Evolutionary conservation across 2,888 invertebrate genomes (phyloP), one percentile per base, ranked within the genome.

Genomic region (Noctua comes): DNA sequence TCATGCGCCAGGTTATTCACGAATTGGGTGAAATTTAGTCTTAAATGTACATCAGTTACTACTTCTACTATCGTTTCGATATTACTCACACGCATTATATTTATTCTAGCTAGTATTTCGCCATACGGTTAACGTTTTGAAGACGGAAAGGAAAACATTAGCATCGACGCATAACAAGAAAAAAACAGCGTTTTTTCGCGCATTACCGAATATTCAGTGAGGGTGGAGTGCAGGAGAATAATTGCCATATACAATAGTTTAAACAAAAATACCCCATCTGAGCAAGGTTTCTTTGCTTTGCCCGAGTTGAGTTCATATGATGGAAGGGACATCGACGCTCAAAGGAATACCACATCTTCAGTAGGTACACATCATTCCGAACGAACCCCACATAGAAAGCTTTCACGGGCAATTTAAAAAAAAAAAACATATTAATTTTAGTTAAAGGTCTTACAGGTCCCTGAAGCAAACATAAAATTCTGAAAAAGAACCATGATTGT

Each of bases 1-100:
- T 64, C 68, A 75, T 81, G n/a, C 43, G 81, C 79, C 79, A 80
- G 68, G 81, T 46, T 81, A 75, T 75, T 75, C 81, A 54, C 27
- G 68, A 81, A 62, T 46, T 76, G 31, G 31, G 18, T 66, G n/a
- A 66, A 43, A 66, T 66, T 43, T 43, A 8, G 16, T 43, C 66
- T 62, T 62, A 31, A 16, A 59, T 27, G 27, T 27, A 6, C 2
- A 54, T 1, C 2, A 54, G 51, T 54, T 54, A 24, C 24, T 54
- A 24, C 54, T 54, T 54, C 54, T 13, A 43, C 0, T n/a, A 66
- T 43, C 40, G 2, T 43, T 13, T 66, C 43, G 43, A 43, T n/a
- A 24, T 24, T 24, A 40, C 1, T 13, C 59, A 27, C 59, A 59
- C 16, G 2, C 59, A 27, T 57, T 57, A n/a, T 27, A 27, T 27